phyloP scores from a whole-genome alignment of 2,113 vertebrate species.

The Halichoerus grypus region DNA sequence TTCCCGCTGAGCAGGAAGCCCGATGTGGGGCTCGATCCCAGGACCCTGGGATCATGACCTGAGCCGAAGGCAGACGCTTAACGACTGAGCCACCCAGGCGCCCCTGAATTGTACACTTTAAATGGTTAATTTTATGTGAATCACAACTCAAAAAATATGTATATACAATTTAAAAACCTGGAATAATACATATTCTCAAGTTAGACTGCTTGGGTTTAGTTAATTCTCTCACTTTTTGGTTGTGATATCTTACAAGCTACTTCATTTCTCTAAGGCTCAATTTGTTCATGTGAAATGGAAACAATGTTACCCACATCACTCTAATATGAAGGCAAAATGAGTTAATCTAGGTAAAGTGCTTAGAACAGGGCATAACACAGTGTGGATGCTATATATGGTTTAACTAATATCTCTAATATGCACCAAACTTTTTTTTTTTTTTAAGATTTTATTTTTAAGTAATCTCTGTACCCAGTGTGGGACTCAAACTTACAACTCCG shows the following conservation, averaged over 20 bases:
- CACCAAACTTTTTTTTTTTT: too few species aligned
- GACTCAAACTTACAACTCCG: neutral
- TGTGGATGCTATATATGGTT: neutral
- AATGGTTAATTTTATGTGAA: neutral
- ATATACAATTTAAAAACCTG: neutral
- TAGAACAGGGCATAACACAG: neutral
- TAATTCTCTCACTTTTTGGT: neutral
- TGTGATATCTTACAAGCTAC: neutral
- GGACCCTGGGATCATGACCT: too few species aligned
- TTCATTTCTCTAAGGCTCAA: neutral
- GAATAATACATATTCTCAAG: neutral
- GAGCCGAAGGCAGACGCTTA: too few species aligned
- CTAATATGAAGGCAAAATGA: neutral
- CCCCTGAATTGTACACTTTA: neutral
- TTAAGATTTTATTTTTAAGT: neutral
- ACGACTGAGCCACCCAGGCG: neutral
- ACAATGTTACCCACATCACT: neutral
- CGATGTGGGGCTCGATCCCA: too few species aligned
- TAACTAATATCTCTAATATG: neutral
- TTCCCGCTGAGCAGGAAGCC: too few species aligned
- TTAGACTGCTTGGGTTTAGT: neutral
- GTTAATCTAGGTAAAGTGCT: neutral
- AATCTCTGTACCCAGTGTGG: neutral
- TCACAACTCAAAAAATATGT: neutral
- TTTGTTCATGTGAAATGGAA: neutral